These are phyloP conservation scores for Stomorhina lunata DNA, from an alignment of 2,888 invertebrate species.

Conservation along the genomic window DNA sequence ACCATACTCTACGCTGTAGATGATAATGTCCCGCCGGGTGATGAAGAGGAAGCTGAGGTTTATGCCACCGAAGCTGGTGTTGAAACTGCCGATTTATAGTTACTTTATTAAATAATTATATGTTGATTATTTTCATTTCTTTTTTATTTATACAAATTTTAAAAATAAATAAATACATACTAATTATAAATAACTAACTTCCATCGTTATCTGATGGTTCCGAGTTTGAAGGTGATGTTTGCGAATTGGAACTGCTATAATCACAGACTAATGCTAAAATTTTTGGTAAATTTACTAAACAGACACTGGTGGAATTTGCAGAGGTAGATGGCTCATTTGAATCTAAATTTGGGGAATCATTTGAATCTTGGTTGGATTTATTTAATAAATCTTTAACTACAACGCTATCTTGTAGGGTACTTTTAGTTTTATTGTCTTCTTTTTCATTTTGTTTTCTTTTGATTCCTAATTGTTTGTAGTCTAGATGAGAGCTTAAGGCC, in stretches of 20 bases:
- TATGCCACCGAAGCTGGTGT: background rate
- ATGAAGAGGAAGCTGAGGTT: conserved; percentile 15
- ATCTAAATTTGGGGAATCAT: background rate
- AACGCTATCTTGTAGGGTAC: background rate
- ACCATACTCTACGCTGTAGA: conserved; percentile 69
- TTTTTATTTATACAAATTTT: conserved; percentile 18
- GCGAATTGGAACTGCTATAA: conserved; percentile 70
- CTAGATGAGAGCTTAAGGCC: conserved; percentile 77
- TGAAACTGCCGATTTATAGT: conserved; percentile 13
- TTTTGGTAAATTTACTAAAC: conserved; percentile 65
- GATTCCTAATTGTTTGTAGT: conserved; percentile 76
- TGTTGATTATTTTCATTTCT: conserved; percentile 1
- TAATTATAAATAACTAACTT: conserved; percentile 16
- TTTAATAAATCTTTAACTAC: background rate
- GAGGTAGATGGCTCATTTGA: background rate
- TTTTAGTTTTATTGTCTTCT: background rate
- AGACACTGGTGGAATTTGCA: background rate
- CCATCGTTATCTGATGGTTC: conserved; percentile 43
- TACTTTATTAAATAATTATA: background rate
- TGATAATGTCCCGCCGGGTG: conserved; percentile 33
- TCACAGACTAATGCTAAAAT: conserved; percentile 72
- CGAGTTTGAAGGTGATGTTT: conserved; percentile 27
- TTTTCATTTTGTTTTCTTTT: conserved; percentile 68
- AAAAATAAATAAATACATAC: conserved; percentile 11
- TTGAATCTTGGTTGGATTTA: background rate